Evolutionary conservation across 2,888 invertebrate species (phyloP).

Genomic region (Atrina japonica): DNA sequence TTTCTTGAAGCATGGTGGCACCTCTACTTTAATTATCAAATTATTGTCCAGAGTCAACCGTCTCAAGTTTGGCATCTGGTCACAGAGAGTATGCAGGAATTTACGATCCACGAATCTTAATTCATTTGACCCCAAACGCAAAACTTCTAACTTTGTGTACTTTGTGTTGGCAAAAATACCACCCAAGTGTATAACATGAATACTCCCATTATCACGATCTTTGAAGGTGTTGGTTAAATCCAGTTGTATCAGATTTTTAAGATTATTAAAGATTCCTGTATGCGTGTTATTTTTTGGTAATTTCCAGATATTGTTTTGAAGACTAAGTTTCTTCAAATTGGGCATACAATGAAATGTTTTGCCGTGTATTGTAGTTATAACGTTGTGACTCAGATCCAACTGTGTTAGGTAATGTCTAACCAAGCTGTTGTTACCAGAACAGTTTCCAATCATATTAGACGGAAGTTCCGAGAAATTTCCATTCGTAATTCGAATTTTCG

Average conservation of each 20-base stretch:
- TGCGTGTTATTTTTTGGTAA: constrained; percentile 45
- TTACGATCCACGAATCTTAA: constrained; percentile 46
- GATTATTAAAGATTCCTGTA: constrained; percentile 50
- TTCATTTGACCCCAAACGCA: constrained; percentile 55
- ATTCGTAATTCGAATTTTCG: constrained; percentile 47
- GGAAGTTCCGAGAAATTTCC: constrained; percentile 54
- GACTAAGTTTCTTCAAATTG: constrained; percentile 46
- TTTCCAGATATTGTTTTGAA: constrained; percentile 57
- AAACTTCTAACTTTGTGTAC: constrained; percentile 45
- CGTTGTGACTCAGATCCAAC: constrained; percentile 53
- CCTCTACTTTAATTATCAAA: constrained; percentile 32
- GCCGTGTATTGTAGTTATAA: constrained; percentile 55
- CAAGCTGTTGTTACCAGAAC: constrained; percentile 32
- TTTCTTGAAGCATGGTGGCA: constrained; percentile 30
- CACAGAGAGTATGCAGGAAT: constrained; percentile 51
- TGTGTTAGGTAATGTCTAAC: constrained; percentile 36
- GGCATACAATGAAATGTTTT: constrained; percentile 61
- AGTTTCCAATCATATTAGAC: constrained; percentile 54
- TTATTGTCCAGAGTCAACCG: constrained; percentile 55
- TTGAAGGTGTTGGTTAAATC: constrained; percentile 57
- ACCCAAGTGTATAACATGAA: constrained; percentile 52
- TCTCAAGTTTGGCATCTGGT: constrained; percentile 41
- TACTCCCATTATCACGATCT: constrained; percentile 46
- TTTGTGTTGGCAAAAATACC: constrained; percentile 46
- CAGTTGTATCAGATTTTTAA: constrained; percentile 46